A percentile compares a stretch with the other conserved stretches of the same genome.
phyloP scores from a whole-genome alignment of 2,113 vertebrate species.

The Mohoua ochrocephala region DNA sequence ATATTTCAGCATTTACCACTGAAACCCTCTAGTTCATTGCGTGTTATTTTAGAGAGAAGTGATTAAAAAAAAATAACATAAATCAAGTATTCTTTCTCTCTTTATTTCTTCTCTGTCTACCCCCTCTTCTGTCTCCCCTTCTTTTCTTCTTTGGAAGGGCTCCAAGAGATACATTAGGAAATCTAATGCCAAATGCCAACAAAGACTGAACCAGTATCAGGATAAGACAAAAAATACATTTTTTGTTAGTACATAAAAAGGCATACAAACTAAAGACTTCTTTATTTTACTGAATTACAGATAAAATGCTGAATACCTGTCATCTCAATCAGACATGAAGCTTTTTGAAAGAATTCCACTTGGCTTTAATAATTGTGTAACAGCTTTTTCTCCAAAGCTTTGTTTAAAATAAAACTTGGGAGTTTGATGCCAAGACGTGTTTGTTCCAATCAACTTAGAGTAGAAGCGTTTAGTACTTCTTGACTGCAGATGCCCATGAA shows the following conservation, averaged over 20 bases:
- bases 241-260: neutral
- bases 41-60: constrained; percentile 3
- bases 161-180: constrained; percentile 35
- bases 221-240: neutral
- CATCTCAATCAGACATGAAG: neutral
- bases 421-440: neutral
- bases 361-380: neutral
- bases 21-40: neutral
- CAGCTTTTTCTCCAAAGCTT: neutral
- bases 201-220: neutral
- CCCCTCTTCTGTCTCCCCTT: neutral
- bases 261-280: neutral
- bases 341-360: neutral
- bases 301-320: neutral
- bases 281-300: neutral
- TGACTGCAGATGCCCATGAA: neutral
- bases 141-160: constrained; percentile 15
- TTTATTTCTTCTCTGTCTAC: neutral
- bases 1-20: constrained; percentile 35
- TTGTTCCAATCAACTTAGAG: neutral
- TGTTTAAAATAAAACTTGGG: neutral
- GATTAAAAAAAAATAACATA: neutral
- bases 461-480: neutral
- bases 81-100: neutral
- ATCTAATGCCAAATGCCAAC: neutral